Base-by-base conservation (phyloP, 2,888 invertebrate genomes). In the Microctonus hyperodae region DNA sequence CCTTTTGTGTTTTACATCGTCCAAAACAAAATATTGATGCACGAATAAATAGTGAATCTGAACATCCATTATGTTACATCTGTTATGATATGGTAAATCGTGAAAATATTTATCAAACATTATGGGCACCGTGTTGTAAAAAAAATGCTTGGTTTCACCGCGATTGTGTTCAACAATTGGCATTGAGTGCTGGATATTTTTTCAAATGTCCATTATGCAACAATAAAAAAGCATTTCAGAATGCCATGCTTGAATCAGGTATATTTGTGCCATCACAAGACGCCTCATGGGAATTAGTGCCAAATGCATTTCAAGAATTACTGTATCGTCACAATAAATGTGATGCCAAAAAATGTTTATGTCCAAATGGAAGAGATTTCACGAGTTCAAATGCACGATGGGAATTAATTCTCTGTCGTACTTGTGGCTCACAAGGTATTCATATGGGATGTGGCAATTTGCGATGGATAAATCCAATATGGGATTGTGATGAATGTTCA, bases 171-270 rank as follows among this genome's bases (percentile, higher is more conserved):
- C 90, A 92, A 90, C 86, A 87, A 64, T 88, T 92, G 84, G 92
- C 94, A 0, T 79, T 89, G 6, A 91, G 88, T 73, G 90, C 94
- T 0, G 95, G 95, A 0, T 92, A 94, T 75, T 94, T 92, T 79
- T 89, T 94, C 72, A 94, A 93, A 77, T 95, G 95, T 79, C 95
- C 95, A 0, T 83, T 93, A 0, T 95, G 92, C 76, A 94, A 94
- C 74, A 90, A 93, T 77, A 88, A 88, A 58, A 86, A 88, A 0
- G 79, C 81, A 1, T 94, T 93, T 83, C 87, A 88, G 65, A 76
- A 85, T 0, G 88, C 89, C 0, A 89, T 91, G 79, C 79, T 90
- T 20, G 80, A 85, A 0, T 88, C 87, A 79, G 95, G 95, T 1
- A 91, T 94, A 70, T 93, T 90, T 68, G 89, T 95, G 51, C 95